A percentile compares a stretch with the other conserved stretches of the same genome.
Conservation (phyloP, 1,140 invertebrate genomes). For the Cyphomyrmex costatus region DNA sequence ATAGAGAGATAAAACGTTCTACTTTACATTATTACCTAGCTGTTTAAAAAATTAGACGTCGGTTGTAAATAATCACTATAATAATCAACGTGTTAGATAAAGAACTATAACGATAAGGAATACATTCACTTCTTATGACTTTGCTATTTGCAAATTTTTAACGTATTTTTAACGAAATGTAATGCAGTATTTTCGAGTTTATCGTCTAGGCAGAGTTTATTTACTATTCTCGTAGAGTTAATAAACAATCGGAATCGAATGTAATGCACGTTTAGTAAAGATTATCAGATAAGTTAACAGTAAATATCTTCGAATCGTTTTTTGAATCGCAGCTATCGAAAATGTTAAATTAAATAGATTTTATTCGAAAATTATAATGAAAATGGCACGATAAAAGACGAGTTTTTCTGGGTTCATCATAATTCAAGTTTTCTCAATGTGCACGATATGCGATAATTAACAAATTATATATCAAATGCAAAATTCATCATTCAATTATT, state of each 20-base stretch:
- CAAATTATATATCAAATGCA: neutral
- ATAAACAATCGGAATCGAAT: neutral
- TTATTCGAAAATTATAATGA: neutral
- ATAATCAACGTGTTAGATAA: neutral
- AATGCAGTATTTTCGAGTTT: neutral
- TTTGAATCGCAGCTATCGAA: neutral
- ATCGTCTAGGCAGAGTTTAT: neutral
- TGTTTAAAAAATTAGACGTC: neutral
- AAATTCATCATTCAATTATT: neutral
- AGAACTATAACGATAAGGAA: neutral
- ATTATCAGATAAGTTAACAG: neutral
- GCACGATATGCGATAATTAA: neutral
- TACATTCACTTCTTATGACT: neutral
- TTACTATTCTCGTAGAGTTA: neutral
- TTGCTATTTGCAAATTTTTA: neutral
- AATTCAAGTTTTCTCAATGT: neutral
- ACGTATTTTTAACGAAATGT: neutral
- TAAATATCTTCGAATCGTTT: neutral
- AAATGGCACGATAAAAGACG: neutral
- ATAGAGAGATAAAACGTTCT: neutral
- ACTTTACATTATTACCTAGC: neutral
- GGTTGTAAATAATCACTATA: neutral
- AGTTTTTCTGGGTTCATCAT: neutral
- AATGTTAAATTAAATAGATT: neutral
- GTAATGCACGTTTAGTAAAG: neutral